These are phyloP conservation scores for Drymodes brunneopygia DNA, from an alignment of 2,113 vertebrate species.

Conservation along the genomic window DNA sequence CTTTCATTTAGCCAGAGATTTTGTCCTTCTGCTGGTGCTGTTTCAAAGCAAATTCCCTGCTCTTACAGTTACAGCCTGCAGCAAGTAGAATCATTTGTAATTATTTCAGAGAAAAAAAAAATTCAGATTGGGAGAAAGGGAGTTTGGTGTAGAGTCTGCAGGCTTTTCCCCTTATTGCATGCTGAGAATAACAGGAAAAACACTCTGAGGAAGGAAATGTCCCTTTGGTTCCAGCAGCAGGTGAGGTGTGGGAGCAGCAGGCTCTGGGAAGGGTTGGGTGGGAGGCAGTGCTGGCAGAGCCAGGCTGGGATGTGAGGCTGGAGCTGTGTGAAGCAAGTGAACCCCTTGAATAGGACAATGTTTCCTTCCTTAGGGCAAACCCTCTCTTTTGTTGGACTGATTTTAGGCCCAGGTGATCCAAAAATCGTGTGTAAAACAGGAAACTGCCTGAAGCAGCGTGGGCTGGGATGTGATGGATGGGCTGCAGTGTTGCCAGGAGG, in stretches of 20 bases:
- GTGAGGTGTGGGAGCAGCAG: neutral
- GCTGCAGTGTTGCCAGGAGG: neutral
- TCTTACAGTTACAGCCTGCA: neutral
- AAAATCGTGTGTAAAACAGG: neutral
- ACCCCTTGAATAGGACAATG: neutral
- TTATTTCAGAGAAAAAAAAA: neutral
- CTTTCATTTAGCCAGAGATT: neutral
- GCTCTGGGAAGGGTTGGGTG: neutral
- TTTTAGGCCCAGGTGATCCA: neutral
- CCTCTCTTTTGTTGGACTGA: fast-evolving
- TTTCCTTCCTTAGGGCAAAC: neutral
- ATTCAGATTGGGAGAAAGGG: neutral
- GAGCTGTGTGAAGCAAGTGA: neutral
- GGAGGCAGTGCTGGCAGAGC: neutral
- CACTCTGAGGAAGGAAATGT: neutral
- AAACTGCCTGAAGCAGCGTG: neutral
- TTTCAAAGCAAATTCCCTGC: neutral
- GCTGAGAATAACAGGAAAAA: neutral
- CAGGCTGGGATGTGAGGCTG: neutral
- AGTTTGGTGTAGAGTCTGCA: neutral
- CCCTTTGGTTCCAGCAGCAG: neutral
- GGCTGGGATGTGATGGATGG: neutral
- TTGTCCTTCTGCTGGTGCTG: neutral
- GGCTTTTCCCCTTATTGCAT: neutral
- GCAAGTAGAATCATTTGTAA: neutral